Evolutionary conservation across 2,888 invertebrate genomes (phyloP), one percentile per base, ranked within the genome.

Genomic region (Eumerus sabulonum): DNA sequence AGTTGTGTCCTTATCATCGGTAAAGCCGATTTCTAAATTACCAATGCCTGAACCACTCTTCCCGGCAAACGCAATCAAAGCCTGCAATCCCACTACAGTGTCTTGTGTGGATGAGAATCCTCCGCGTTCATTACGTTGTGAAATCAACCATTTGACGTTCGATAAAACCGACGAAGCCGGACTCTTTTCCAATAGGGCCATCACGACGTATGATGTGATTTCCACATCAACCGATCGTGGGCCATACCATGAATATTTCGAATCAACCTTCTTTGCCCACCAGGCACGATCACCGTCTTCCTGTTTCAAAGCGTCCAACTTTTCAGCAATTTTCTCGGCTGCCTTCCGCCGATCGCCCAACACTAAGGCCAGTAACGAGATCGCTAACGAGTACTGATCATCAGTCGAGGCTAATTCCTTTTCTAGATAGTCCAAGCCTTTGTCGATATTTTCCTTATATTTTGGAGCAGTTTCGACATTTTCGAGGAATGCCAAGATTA

Each of bases 191-290:
- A 91, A 90, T 12, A 93, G 85, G 0, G 95, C 93, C 64, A 97
- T 90, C 66, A 98, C 89, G 0, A 94, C 95, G 88, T 98, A 98
- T 0, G 98, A 93, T 0, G 98, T 97, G 83, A 96, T 95, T 87
- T 96, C 96, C 3, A 98, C 90, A 83, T 88, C 87, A 0, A 94
- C 92, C 44, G 95, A 93, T 73, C 92, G 91, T 0, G 95, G 93
- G 76, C 92, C 88, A 12, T 88, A 88, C 81, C 89, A 90, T 60
- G 91, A 91, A 11, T 86, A 85, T 47, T 90, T 85, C 0, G 89
- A 86, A 9, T 90, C 88, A 1, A 74, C 42, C 1, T 88, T 91
- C 82, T 94, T 93, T 47, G 93, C 92, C 97, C 97, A 98, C 93
- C 95, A 96, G 84, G 93, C 93, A 84, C 92, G 91, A 60, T 93